Percentiles rank a stretch among this genome's conserved stretches.
phyloP scores from a whole-genome alignment of 2,113 vertebrate genomes.

The Neoarius graeffei region DNA sequence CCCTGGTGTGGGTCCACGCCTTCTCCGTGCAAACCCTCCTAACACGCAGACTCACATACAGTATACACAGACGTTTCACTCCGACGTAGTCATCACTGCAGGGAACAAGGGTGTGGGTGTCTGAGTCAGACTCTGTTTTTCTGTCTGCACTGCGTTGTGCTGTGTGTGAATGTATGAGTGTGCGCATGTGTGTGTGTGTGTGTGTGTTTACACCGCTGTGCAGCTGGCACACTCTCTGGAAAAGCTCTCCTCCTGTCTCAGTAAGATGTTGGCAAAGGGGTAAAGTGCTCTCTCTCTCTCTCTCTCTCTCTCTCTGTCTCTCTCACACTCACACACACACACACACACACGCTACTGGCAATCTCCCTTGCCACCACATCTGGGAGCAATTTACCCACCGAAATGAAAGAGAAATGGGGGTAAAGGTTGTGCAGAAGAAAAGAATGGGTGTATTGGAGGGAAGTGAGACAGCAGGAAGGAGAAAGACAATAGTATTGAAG shows the following conservation, averaged over 20 bases:
- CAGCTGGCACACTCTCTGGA: conserved; percentile 53
- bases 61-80: conserved; percentile 14
- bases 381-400: conserved; percentile 50
- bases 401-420: conserved; percentile 35
- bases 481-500: conserved; percentile 22
- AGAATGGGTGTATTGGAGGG: conserved; percentile 13
- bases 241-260: conserved; percentile 48
- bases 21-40: neutral
- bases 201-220: conserved; percentile 39
- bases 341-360: conserved; percentile 49
- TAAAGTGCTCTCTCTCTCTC: conserved; percentile 12
- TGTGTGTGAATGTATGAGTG: conserved; percentile 31
- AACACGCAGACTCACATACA: conserved; percentile 1
- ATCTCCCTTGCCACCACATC: conserved; percentile 51
- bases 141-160: conserved; percentile 16
- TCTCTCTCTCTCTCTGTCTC: no score
- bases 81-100: conserved; percentile 20
- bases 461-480: conserved; percentile 10
- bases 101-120: conserved; percentile 30
- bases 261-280: conserved; percentile 51
- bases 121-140: conserved; percentile 38
- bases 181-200: conserved; percentile 23
- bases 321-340: conserved; percentile 8
- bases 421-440: conserved; percentile 26
- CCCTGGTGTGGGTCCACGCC: neutral